Conservation (phyloP, 2,888 invertebrate genomes). For the Periphyllus acericola region DNA sequence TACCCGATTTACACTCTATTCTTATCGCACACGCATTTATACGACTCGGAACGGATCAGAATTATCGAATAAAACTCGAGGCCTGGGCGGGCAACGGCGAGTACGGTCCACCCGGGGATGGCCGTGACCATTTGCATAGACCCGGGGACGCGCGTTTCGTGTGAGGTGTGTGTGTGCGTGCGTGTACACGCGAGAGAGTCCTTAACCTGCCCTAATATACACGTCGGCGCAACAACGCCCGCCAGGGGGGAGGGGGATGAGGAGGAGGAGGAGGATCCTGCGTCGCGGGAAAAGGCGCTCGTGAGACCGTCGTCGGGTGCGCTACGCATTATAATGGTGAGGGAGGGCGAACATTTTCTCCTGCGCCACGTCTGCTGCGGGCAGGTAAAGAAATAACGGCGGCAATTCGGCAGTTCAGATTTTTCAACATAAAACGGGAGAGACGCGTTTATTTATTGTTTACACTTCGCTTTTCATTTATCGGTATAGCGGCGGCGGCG, state of each 20-base stretch:
- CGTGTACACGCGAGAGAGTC: not conserved
- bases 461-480: slow-evolving; percentile 6
- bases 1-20: too few species aligned
- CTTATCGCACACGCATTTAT: too few species aligned
- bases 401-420: not conserved
- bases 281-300: not conserved
- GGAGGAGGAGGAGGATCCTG: not conserved
- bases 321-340: too few species aligned
- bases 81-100: too few species aligned
- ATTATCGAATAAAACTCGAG: too few species aligned
- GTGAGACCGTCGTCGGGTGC: not conserved
- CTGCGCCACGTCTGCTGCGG: not conserved
- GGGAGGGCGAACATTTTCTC: not conserved
- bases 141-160: not conserved
- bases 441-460: slow-evolving; percentile 8
- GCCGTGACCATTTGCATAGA: too few species aligned
- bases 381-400: not conserved
- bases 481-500: not conserved
- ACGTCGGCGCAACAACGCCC: not conserved
- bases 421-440: not conserved
- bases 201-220: not conserved
- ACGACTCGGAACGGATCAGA: too few species aligned
- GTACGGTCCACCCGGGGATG: too few species aligned
- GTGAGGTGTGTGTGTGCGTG: not conserved
- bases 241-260: too few species aligned